Evolutionary conservation across 2,888 invertebrate genomes (phyloP), one percentile per base, ranked within the genome.

Genomic region (Ichneumoninae sp.): DNA sequence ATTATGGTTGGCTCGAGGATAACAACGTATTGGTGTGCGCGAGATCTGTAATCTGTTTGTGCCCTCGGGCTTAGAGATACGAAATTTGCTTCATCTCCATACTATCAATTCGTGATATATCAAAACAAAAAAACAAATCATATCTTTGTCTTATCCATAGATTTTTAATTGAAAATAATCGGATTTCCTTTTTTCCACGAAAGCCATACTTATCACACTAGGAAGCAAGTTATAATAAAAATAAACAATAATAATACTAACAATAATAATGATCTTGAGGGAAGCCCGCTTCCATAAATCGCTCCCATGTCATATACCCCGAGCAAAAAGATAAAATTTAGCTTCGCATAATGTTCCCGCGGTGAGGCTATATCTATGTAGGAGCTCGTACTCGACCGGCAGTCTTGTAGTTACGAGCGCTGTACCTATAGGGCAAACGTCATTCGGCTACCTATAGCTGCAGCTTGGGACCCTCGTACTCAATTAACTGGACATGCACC

Each of bases 401-500:
- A 52, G 54, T 57, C 66, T 13, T 50, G 79, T 66, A 66, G 75
- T 80, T 76, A 76, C 70, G 80, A 76, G 50, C 47, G 26, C 13
- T 70, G 36, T 70, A 65, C 13, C 50, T 63, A 65, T 74, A 63
- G 74, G 54, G 68, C 78, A 74, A 75, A 83, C 80, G 75, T 75
- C 70, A 54, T 65, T 79, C 73, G 68, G 26, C 30, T 66, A 4
- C 71, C 30, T 54, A 63, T 69, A 65, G 63, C 33, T 52, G 63
- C 57, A 68, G 75, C 71, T 80, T 65, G 60, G 60, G 60, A 16
- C 85, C 71, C 79, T 80, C 70, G 76, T 85, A 88, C 87, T 91
- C 91, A 91, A 91, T 91, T 91, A 91, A 90, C 89, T 82, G 88
- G 88, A 91, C 91, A 91, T 90, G 90, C 88, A 90, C 88, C 90